Base-by-base conservation (phyloP, 2,797 vertebrate species). In the Rallus crepitans region DNA sequence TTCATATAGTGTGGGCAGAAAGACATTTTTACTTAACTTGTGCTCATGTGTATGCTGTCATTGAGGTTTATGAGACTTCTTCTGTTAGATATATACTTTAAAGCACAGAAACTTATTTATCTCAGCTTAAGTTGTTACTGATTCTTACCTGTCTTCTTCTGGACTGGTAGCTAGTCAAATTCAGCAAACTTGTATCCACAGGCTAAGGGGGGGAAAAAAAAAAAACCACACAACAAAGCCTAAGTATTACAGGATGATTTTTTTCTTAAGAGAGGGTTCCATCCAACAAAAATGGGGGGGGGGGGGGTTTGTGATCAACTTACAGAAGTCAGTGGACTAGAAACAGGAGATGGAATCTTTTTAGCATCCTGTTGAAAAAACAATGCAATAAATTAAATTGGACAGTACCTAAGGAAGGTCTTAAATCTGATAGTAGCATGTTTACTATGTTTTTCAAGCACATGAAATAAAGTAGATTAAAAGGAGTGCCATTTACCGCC, bases 341-440 rank as follows among this genome's bases (percentile, higher is more conserved):
- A 98, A 89, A 97, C 92, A 83, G 98, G 83, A 96, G 99, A 98
- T 2, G 99, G 99, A 95, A 99, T 99, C 98, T 99, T 99, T 97
- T 99, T 99, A 59, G 99, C 99, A 98, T 99, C 99, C 99, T 99
- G 93, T 97, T 84, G 90, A 94, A 77, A 69, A 92, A 95, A 93
- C 15, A 72, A 76, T 55, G 24, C 79, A 95, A 65, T 59, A 89
- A 91, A 83, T 96, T 75, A 60, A 93, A 72, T 17, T 6, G 4
- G 35, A 52, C 7, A 48, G 50, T 55, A 39, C 15, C 5, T 8
- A 57, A 53, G 47, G 35, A 88, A 47, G 18, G 75, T 65, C n/a
- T 90, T 92, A 83, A 83, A 79, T 19, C 56, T 33, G 70, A 10
- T 5, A 61, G 21, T 25, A 33, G n/a, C 59, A 77, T 31, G n/a